These are phyloP conservation scores for Syrrhaptes paradoxus DNA, from an alignment of 2,113 vertebrate genomes.

Conservation along the genomic window DNA sequence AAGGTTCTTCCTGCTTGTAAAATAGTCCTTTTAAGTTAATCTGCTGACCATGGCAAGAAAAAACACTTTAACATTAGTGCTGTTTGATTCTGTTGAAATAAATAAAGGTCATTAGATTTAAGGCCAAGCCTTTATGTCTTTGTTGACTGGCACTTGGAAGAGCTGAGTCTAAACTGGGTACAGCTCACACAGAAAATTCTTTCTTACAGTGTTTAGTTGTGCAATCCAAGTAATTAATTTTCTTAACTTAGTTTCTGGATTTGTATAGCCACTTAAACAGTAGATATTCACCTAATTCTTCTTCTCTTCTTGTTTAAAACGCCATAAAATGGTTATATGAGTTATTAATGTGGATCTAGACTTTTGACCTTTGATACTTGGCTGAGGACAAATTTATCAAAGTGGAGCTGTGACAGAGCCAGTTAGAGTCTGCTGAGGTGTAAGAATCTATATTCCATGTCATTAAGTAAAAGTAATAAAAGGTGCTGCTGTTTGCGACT, in stretches of 20 bases:
- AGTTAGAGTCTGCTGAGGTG: not conserved
- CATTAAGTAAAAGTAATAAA: not conserved
- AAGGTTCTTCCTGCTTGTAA: slow-evolving; percentile 32
- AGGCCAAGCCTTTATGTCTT: slow-evolving; percentile 47
- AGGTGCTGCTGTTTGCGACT: not conserved
- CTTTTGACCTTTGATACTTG: not conserved
- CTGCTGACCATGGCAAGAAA: slow-evolving; percentile 41
- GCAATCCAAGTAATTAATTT: not conserved
- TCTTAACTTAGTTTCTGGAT: not conserved
- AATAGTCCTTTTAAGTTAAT: slow-evolving; percentile 43
- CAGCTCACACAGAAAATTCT: slow-evolving; percentile 57
- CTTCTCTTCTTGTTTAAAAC: not conserved
- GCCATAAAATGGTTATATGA: not conserved
- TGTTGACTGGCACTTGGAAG: slow-evolving; percentile 57
- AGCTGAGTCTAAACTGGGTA: slow-evolving; percentile 51
- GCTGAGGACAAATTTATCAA: not conserved
- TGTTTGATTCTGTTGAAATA: slow-evolving; percentile 60
- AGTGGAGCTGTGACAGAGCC: not conserved
- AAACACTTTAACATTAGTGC: slow-evolving; percentile 35
- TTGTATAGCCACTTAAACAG: not conserved
- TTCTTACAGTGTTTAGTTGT: not conserved
- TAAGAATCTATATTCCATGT: not conserved
- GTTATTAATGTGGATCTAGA: slow-evolving; percentile 13
- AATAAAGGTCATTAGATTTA: slow-evolving; percentile 66
- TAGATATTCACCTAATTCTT: not conserved